Conservation (phyloP, 2,797 vertebrate genomes). For the Aplochiton taeniatus region DNA sequence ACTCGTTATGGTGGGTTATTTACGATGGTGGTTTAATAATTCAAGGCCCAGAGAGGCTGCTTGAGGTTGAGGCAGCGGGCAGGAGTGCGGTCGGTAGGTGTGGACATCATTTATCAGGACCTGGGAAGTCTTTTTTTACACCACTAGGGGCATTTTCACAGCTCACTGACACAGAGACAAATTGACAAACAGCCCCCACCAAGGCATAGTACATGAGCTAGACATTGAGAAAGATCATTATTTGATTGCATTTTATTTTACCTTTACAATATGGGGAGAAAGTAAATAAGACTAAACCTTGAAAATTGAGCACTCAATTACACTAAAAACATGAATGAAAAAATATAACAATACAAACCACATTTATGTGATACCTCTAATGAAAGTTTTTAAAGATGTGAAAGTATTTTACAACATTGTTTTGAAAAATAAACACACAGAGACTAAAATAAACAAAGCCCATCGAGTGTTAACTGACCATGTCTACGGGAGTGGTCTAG, state of each 20-base stretch:
- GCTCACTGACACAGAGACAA: not conserved
- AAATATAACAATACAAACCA: no score
- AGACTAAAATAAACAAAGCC: conserved; percentile 25
- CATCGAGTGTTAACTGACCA: conserved; percentile 50
- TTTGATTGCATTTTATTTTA: no score
- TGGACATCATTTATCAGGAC: conserved; percentile 40
- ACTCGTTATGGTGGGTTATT: conserved; percentile 66
- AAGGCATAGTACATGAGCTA: no score
- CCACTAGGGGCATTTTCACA: conserved; percentile 26
- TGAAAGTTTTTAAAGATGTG: no score
- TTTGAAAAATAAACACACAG: conserved; percentile 32
- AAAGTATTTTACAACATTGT: not conserved
- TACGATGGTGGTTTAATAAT: conserved; percentile 64
- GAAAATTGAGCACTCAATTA: no score
- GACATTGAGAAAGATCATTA: no score
- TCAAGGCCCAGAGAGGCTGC: conserved; percentile 44
- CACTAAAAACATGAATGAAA: no score
- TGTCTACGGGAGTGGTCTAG: conserved; percentile 56
- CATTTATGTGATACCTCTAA: no score
- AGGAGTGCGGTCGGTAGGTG: conserved; percentile 26
- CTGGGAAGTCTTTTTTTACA: conserved; percentile 18
- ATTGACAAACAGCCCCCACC: no score
- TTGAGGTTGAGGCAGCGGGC: not conserved
- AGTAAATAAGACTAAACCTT: no score
- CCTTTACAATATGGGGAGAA: no score